phyloP scores from a whole-genome alignment of 2,113 vertebrate genomes.

The Ceuthmochares aereus region DNA sequence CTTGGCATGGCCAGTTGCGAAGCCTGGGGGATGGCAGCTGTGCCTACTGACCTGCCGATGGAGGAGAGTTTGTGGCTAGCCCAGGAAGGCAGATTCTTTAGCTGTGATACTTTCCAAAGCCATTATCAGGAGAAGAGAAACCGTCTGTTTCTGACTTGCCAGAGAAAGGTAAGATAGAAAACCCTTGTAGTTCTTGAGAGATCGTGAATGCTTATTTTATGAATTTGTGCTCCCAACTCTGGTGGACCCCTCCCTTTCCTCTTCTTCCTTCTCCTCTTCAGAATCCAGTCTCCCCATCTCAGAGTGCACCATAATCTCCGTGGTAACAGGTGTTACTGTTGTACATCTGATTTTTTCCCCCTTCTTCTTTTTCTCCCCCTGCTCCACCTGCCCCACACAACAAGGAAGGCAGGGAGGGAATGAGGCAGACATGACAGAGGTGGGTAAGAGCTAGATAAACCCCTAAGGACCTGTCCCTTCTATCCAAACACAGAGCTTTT shows the following conservation, averaged over 20 bases:
- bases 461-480: not conserved
- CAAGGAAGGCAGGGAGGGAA: not conserved
- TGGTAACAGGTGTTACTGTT: slow-evolving; percentile 55
- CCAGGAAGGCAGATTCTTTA: not conserved
- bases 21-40: rapidly evolving
- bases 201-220: slow-evolving; percentile 58
- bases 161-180: not conserved
- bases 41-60: not conserved
- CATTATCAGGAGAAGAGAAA: not conserved
- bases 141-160: not conserved
- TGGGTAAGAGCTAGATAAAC: not conserved
- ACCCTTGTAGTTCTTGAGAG: not conserved
- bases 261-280: slow-evolving; percentile 28
- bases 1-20: not conserved
- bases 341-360: not conserved
- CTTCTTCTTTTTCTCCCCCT: not conserved
- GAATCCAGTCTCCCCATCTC: slow-evolving; percentile 53
- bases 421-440: not conserved
- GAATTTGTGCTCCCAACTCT: slow-evolving; percentile 61
- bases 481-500: not conserved
- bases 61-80: not conserved
- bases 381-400: not conserved
- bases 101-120: not conserved
- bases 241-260: slow-evolving; percentile 7
- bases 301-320: slow-evolving; percentile 57